Evolutionary conservation across 2,797 vertebrate genomes (phyloP), one percentile per base, ranked within the genome.

Genomic region (Babyrousa celebensis): DNA sequence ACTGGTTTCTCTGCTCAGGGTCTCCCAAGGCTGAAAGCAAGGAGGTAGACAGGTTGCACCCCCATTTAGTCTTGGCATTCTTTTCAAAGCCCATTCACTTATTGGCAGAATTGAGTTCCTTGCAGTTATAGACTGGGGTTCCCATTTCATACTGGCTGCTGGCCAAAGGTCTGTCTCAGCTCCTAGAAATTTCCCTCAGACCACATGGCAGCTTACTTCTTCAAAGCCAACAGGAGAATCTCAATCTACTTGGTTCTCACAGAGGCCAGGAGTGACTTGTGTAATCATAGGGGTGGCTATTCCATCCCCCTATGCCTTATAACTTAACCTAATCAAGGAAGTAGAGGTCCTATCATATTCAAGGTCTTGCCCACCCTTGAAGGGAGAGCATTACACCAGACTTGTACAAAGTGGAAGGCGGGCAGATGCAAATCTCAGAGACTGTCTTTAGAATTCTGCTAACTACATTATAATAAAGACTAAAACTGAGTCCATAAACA

Each of bases 401-500:
- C 10, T 12, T 32, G 2, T n/a, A 27, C 58, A 48, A 48, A 82
- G 17, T 43, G 1, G 56, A 71, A 6, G 12, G 4, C 3, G 32
- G 21, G 32, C 6, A 56, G 12, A 0, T n/a, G 5, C 23, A 32
- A 52, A 32, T 67, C 87, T 94, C 65, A 80, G 23, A 89, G n/a
- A 1, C n/a, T 3, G 6, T 68, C 58, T 82, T 74, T 84, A 65
- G 56, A 77, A 94, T 91, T 90, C 27, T 68, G 29, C 63, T 56
- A 72, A 27, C n/a, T 32, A 52, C 56, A n/a, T 17, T 40, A 32
- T 68, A 83, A 91, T 21, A 72, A 91, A 52, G 12, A 85, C 23
- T 79, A 83, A 68, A 75, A 68, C 70, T 89, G 58, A 67, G 43
- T 40, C 40, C 54, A 58, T n/a, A 70, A 12, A 91, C 77, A 91